Evolutionary conservation across 64 coral and sea anemone genomes (phyloP), one percentile per base, ranked within the genome.

Genomic region (Anthopleura sola): DNA sequence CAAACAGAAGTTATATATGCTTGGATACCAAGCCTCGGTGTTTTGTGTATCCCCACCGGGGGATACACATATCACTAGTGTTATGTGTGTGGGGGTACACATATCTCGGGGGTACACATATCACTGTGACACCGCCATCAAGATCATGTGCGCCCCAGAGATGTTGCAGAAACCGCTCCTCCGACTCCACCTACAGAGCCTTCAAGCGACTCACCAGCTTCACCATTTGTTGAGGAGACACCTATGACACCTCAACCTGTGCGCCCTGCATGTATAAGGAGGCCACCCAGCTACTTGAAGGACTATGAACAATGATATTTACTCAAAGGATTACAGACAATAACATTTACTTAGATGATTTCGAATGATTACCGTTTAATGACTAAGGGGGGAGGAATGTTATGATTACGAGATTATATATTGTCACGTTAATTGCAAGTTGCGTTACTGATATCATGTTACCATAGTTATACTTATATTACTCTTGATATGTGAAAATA

Each of bases 241-340:
- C 69, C 28, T 10, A 5, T 8, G 44, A 48, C n/a, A 48, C 62
- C 85, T 49, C 20, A 49, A 75, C 7, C 23, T 38, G 6, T 23
- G 49, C 47, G 85, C 74, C 74, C 86, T 13, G 24, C 47, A 31
- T 10, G 71, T 6, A 38, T 34, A 26, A 48, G 74, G n/a, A 51
- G n/a, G 19, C 75, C 36, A 0, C 83, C 83, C 8, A 58, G 32
- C 29, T 50, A 58, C 28, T 60, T 84, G 10, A 84, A 84, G 55
- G 83, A 84, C 28, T 84, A 84, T 68, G n/a, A 84, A 84, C 49
- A 57, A 39, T 58, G 55, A 84, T 28, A 40, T 51, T 83, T 81
- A 49, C 40, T 78, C 15, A 32, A 78, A 17, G 33, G 18, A 38
- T 1, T 82, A 36, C 55, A 32, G 46, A 48, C 46, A 48, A 48